Base-by-base conservation (phyloP, 2,888 invertebrate genomes). In the Xestia ashworthii region DNA sequence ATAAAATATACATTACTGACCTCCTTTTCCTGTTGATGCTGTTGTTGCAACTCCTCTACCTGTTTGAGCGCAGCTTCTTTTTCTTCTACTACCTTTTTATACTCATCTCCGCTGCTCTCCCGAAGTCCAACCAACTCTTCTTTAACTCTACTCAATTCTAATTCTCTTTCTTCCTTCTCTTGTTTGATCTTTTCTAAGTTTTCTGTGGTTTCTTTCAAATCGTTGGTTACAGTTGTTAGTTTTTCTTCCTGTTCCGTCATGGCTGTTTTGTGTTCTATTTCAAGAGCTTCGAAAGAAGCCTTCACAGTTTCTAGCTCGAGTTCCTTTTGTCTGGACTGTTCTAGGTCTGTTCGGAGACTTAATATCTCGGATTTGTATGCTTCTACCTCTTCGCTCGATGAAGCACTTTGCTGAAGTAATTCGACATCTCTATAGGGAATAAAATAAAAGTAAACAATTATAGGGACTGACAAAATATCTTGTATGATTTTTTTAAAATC, bases 291-390 rank as follows among this genome's bases (percentile, higher is more conserved):
- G 93, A 95, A 95, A 12, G 93, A 93, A 65, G 94, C 95, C 87
- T 94, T 94, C 65, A 97, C 87, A 60, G 95, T 94, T 87, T 95
- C 94, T 87, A 97, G 90, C 86, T 94, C 97, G 14, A 94, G 92
- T 87, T 97, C 97, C 83, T 97, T 95, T 87, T 97, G 97, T 85
- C 97, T 97, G 1, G 97, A 94, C 70, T 96, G 95, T 90, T 97
- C 96, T 50, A 96, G 87, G 77, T 96, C 96, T 53, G 89, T 88
- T n/a, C 96, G 92, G 55, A 96, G 92, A 81, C 92, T 94, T 25
- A 93, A 83, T 89, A 96, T 91, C 92, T 96, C 94, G 8, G 84
- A 93, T 91, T 96, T 96, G 86, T 96, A 96, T 0, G 94, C 94
- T 85, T 96, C 96, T 50, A 96, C 91, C 86, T 96, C 96, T 93